These are phyloP conservation scores for Zeugodacus cucurbitae DNA, from an alignment of 1,140 invertebrate species.

Conservation along the genomic window DNA sequence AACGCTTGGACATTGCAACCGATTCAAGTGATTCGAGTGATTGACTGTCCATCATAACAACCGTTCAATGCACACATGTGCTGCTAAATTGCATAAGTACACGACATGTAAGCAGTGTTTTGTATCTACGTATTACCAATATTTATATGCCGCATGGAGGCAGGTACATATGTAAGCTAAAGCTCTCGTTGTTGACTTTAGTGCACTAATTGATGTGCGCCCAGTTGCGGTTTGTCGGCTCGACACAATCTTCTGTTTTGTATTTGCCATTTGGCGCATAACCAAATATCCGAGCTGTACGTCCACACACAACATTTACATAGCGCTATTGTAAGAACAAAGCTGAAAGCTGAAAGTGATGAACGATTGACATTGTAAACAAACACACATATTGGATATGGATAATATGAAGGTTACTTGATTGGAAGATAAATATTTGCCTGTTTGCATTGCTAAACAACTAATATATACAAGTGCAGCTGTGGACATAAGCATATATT, in stretches of 20 bases:
- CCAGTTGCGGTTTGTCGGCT: neutral
- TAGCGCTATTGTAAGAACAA: neutral
- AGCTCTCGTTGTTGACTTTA: neutral
- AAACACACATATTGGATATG: neutral
- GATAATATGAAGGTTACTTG: neutral
- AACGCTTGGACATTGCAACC: neutral
- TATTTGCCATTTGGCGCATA: slow-evolving; percentile 34
- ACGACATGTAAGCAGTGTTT: neutral
- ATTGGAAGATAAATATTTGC: slow-evolving; percentile 22
- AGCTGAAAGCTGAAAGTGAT: neutral
- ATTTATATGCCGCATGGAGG: neutral
- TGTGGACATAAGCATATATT: neutral
- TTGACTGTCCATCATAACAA: neutral
- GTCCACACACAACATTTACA: neutral
- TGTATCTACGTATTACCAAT: neutral
- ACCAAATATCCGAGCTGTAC: neutral
- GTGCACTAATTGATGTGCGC: slow-evolving; percentile 12
- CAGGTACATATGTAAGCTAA: neutral
- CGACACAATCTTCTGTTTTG: slow-evolving; percentile 21
- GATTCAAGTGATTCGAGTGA: neutral
- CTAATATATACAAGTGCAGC: neutral
- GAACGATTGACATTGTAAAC: neutral
- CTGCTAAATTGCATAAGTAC: neutral
- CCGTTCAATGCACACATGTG: neutral
- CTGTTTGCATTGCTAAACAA: neutral